Evolutionary conservation across 2,797 vertebrate species (phyloP).

Genomic region (Bufotes viridis): DNA sequence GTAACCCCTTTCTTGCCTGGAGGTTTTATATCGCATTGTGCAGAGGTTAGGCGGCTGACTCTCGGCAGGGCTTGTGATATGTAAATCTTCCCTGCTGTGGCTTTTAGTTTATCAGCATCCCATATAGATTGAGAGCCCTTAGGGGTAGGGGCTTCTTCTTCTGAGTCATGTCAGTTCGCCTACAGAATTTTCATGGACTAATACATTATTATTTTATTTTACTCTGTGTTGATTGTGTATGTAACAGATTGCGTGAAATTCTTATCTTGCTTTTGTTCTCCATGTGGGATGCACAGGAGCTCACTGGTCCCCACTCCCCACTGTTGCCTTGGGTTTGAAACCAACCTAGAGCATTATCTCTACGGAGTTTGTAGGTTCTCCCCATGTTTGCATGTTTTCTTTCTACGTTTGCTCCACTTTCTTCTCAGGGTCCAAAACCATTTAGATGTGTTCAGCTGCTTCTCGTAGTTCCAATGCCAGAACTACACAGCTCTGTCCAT

Average conservation of each 20-base stretch:
- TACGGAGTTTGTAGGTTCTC: no score
- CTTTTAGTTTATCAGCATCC: slow-evolving; percentile 36
- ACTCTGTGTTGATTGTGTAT: background rate
- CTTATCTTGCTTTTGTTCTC: no score
- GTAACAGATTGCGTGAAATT: background rate
- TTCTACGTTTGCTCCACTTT: no score
- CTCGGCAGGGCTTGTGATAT: slow-evolving; percentile 16
- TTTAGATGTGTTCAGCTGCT: no score
- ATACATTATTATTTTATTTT: background rate
- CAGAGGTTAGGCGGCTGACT: slow-evolving; percentile 16
- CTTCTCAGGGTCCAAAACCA: no score
- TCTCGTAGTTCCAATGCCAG: no score
- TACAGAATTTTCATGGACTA: background rate
- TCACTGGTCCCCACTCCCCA: no score
- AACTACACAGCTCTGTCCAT: no score
- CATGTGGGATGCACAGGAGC: no score
- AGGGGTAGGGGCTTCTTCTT: slow-evolving; percentile 7
- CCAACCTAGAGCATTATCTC: no score
- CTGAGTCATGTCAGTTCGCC: background rate
- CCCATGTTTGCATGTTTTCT: no score
- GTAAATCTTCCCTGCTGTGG: slow-evolving; percentile 32
- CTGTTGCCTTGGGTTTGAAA: no score
- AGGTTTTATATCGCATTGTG: slow-evolving; percentile 23
- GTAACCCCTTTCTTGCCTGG: slow-evolving; percentile 41
- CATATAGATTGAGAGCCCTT: slow-evolving; percentile 13